phyloP scores from a whole-genome alignment of 2,113 vertebrate genomes.

The Hemibagrus wyckioides region DNA sequence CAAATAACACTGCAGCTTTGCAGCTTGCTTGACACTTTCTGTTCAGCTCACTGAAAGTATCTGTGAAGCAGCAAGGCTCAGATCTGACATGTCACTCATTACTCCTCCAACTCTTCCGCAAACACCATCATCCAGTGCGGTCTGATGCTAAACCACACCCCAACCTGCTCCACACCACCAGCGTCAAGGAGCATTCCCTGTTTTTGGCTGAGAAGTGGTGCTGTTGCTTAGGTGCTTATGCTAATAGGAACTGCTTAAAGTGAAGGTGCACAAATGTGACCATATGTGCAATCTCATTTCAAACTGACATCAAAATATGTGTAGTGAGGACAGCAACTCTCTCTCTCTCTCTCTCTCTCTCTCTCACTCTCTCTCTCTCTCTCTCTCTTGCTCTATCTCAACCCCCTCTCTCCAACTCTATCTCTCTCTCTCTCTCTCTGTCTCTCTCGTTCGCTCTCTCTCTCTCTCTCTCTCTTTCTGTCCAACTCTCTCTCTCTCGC shows the following conservation, averaged over 20 bases:
- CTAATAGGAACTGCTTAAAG: neutral
- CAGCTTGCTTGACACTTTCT: neutral
- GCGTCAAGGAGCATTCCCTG: neutral
- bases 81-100: neutral
- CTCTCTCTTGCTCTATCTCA: neutral
- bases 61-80: slow-evolving; percentile 7
- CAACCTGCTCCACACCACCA: neutral
- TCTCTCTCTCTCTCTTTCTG: slow-evolving; percentile 9
- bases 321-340: neutral
- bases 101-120: neutral
- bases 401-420: neutral
- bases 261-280: neutral
- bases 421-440: slow-evolving; percentile 16
- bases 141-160: too few species aligned
- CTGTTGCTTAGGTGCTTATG: neutral
- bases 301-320: neutral
- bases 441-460: neutral
- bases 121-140: neutral
- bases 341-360: slow-evolving; percentile 19
- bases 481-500: neutral
- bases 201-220: neutral
- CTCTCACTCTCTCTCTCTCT: neutral
- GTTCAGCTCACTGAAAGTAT: neutral
- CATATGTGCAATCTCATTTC: neutral
- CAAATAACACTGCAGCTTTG: neutral